Conservation (phyloP, 2,888 invertebrate genomes). For the Dryocosmus kuriphilus region DNA sequence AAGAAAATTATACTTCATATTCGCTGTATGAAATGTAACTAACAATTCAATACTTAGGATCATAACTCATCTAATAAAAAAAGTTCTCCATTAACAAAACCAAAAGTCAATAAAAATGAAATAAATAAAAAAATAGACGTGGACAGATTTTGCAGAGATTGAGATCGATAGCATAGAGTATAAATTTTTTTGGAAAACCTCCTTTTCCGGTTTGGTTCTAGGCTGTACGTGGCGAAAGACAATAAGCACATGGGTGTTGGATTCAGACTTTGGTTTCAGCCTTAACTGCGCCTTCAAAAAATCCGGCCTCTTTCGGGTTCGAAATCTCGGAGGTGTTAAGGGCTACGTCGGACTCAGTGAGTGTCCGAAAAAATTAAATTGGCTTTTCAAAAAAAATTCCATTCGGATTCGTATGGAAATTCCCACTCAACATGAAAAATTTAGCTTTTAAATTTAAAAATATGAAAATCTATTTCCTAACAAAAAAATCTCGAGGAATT, state of each 20-base stretch:
- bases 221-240: conserved; percentile 82
- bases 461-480: not conserved
- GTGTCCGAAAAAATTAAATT: conserved; percentile 64
- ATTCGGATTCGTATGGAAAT: not conserved
- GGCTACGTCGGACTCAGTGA: conserved; percentile 94
- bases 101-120: not conserved
- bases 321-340: conserved; percentile 94
- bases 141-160: conserved; percentile 39
- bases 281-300: conserved; percentile 96
- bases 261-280: conserved; percentile 93
- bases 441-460: not conserved
- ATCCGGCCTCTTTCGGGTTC: conserved; percentile 92
- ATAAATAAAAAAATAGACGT: conserved; percentile 20
- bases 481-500: not conserved
- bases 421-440: not conserved
- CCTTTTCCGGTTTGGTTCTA: conserved; percentile 78
- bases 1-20: not conserved
- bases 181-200: conserved; percentile 43
- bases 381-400: not conserved
- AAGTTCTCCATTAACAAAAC: not conserved
- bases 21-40: conserved; percentile 2
- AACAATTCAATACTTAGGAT: not conserved
- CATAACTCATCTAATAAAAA: not conserved
- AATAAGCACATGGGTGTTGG: conserved; percentile 90
- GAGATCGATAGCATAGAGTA: conserved; percentile 71